Percentiles rank a stretch among this genome's conserved stretches.
These are phyloP conservation scores for Sebastes glaucus DNA, from an alignment of 2,797 vertebrate species.

Conservation along the genomic window DNA sequence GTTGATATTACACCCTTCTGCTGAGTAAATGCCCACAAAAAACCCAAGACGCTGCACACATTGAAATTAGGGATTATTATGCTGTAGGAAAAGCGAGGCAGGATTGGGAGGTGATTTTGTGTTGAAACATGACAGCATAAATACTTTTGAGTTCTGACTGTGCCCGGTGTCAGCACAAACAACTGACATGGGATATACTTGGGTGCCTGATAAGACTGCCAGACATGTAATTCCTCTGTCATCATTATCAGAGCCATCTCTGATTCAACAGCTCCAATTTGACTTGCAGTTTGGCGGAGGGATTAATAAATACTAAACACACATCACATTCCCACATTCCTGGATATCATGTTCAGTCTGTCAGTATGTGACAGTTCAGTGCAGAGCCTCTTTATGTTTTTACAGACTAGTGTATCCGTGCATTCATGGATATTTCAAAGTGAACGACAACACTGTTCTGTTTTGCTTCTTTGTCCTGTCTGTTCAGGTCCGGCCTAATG, in stretches of 20 bases:
- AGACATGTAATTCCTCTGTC: slow-evolving; percentile 64
- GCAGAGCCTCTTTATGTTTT: slow-evolving; percentile 14
- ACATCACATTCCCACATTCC: slow-evolving; percentile 26
- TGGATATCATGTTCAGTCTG: slow-evolving; percentile 35
- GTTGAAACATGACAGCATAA: slow-evolving; percentile 74
- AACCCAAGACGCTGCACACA: slow-evolving; percentile 34
- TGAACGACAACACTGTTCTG: background rate
- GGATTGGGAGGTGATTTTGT: slow-evolving; percentile 57
- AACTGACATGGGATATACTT: slow-evolving; percentile 70
- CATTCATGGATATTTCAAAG: slow-evolving; percentile 3
- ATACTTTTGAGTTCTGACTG: slow-evolving; percentile 69
- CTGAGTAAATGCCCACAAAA: slow-evolving; percentile 62
- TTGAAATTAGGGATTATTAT: slow-evolving; percentile 72
- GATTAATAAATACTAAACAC: slow-evolving; percentile 64
- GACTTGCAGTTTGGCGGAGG: slow-evolving; percentile 26
- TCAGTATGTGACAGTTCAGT: slow-evolving; percentile 23
- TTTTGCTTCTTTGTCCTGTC: background rate
- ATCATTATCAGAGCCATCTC: slow-evolving; percentile 57
- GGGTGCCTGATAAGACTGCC: slow-evolving; percentile 52
- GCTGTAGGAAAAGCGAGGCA: slow-evolving; percentile 19
- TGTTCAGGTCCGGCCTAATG: background rate
- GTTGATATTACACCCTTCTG: slow-evolving; percentile 69
- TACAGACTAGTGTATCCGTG: background rate
- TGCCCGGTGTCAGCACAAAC: slow-evolving; percentile 48
- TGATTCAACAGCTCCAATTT: slow-evolving; percentile 57